Evolutionary conservation across 2,888 invertebrate genomes (phyloP).

Genomic region (Atethmia centrago): DNA sequence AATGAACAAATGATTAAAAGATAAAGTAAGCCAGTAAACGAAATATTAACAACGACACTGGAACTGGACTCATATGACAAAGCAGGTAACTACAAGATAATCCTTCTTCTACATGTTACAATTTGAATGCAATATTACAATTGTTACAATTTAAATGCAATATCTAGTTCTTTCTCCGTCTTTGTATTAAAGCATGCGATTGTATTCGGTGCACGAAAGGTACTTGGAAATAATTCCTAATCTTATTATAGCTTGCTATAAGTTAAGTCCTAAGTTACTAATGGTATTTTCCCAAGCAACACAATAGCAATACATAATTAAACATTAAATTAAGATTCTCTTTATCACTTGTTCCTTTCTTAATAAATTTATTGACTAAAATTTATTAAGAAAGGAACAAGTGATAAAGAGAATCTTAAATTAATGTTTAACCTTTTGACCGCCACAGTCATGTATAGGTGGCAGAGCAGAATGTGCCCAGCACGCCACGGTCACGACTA

Average conservation of each 20-base stretch:
- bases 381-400: not conserved
- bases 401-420: not conserved
- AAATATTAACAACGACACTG: constrained; percentile 7
- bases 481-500: too few relatives aligned
- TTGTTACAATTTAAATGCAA: constrained; percentile 15
- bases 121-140: constrained; percentile 16
- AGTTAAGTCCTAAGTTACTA: too few relatives aligned
- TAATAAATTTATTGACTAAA: too few relatives aligned
- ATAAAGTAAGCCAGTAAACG: not conserved
- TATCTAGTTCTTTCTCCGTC: not conserved
- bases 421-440: not conserved
- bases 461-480: too few relatives aligned
- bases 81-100: not conserved
- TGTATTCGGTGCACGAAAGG: constrained; percentile 20
- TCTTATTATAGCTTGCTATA: not conserved
- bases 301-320: too few relatives aligned
- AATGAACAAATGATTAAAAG: constrained; percentile 12
- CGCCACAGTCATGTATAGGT: too few relatives aligned
- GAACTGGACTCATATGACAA: not conserved
- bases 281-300: too few relatives aligned
- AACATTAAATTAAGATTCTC: too few relatives aligned
- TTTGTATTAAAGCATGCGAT: constrained; percentile 31
- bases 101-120: not conserved
- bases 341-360: too few relatives aligned
- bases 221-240: constrained; percentile 22